A percentile compares a stretch with the other conserved stretches of the same genome.
Conservation (phyloP, 2,113 vertebrate species). For the Ovibos moschatus region DNA sequence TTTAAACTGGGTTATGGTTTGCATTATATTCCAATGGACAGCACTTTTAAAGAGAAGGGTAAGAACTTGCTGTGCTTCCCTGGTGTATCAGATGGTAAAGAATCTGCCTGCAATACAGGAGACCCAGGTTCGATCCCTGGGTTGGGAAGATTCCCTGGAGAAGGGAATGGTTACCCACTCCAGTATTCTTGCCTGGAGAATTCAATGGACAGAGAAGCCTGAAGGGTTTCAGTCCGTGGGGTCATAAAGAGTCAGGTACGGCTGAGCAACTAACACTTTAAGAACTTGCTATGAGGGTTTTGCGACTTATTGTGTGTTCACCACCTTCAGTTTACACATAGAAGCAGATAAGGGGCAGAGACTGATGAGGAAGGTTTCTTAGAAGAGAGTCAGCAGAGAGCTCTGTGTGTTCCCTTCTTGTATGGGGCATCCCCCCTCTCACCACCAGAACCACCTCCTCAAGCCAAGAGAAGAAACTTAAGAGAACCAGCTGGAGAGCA, state of each 20-base stretch:
- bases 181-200: not conserved
- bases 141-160: not conserved
- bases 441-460: not conserved
- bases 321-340: not conserved
- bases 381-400: not conserved
- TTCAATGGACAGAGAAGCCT: not conserved
- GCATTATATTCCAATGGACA: not conserved
- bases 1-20: not conserved
- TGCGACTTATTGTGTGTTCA: rapidly evolving
- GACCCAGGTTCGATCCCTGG: not conserved
- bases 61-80: not conserved
- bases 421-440: not conserved
- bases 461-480: not conserved
- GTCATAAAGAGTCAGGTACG: not conserved
- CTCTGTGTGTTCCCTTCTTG: too few species aligned
- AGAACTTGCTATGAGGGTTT: not conserved
- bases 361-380: not conserved
- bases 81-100: not conserved
- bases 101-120: not conserved
- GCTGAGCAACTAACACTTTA: not conserved
- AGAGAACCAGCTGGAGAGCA: not conserved
- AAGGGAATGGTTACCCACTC: not conserved
- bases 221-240: not conserved
- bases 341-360: not conserved
- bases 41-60: not conserved